Base-by-base conservation (phyloP, 2,888 invertebrate genomes). In the Timema podura region DNA sequence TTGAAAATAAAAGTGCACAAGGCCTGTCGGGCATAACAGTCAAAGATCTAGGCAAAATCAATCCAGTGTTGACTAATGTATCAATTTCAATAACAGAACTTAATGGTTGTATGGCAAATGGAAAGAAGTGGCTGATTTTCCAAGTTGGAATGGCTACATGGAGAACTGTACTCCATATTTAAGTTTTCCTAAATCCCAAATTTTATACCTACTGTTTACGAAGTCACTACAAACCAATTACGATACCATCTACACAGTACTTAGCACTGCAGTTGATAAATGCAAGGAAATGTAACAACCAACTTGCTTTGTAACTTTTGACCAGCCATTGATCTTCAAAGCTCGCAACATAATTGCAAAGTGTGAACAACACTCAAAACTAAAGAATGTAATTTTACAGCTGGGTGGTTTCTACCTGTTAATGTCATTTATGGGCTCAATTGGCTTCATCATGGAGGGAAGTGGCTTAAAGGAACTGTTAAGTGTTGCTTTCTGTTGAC, bases 131-230 rank as follows among this genome's bases (percentile, higher is more conserved):
- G n/a, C n/a, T n/a, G n/a, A n/a, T n/a, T n/a, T 54, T 6, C 54
- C 54, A 7, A 16, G 54, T 54, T 54, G 54, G 54, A 54, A 54
- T 54, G 54, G 54, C 54, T 54, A 15, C 6, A 54, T 54, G 54
- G 10, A 54, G 54, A 6, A 10, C 6, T 15, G n/a, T 15, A 54
- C 54, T 15, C n/a, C 10, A 5, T 6, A 54, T 16, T 15, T 15
- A 10, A 13, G 16, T 54, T 54, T 15, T 10, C n/a, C 13, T 15
- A 15, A 16, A 13, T 54, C 54, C 13, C 13, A 54, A 54, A 54
- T 54, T 7, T 16, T 54, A 54, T 54, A 16, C 16, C 54, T 54
- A 13, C 54, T 16, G 16, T 54, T 54, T n/a, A n/a, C n/a, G n/a
- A n/a, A n/a, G n/a, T n/a, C n/a, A n/a, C n/a, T 16, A 54, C 11